These are phyloP conservation scores for Macquaria ambigua DNA, from an alignment of 2,113 vertebrate species.

Conservation along the genomic window DNA sequence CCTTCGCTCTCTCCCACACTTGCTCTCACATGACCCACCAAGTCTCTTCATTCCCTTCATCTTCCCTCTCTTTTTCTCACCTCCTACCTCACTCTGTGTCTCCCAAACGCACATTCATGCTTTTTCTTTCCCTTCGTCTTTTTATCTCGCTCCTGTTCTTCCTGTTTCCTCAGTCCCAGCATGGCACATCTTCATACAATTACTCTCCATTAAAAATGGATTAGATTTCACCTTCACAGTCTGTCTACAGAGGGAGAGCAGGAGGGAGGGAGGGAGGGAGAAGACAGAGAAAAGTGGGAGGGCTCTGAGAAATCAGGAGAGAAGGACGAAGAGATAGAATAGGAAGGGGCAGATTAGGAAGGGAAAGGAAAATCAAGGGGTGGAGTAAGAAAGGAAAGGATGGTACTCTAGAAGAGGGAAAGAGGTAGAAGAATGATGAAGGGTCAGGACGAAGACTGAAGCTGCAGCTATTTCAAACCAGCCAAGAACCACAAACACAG, in stretches of 20 bases:
- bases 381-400: neutral
- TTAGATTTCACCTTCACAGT: conserved; percentile 77
- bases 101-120: conserved; percentile 9
- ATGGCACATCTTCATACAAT: conserved; percentile 68
- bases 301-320: conserved; percentile 11
- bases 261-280: conserved; percentile 5
- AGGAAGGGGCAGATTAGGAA: neutral
- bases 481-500: neutral
- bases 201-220: conserved; percentile 73
- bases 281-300: neutral
- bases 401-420: neutral
- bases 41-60: conserved; percentile 33
- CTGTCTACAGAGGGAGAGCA: conserved; percentile 43
- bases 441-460: neutral
- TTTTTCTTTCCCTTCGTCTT: conserved; percentile 38
- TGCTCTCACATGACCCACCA: conserved; percentile 48
- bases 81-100: conserved; percentile 10
- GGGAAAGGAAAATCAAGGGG: neutral
- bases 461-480: neutral
- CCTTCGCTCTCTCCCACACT: conserved; percentile 42
- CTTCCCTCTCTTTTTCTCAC: conserved; percentile 48
- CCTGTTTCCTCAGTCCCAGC: conserved; percentile 47
- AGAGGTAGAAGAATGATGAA: neutral
- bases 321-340: conserved; percentile 8
- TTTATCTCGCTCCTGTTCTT: conserved; percentile 39